phyloP scores from a whole-genome alignment of 1,140 invertebrate species.

The Formica exsecta region DNA sequence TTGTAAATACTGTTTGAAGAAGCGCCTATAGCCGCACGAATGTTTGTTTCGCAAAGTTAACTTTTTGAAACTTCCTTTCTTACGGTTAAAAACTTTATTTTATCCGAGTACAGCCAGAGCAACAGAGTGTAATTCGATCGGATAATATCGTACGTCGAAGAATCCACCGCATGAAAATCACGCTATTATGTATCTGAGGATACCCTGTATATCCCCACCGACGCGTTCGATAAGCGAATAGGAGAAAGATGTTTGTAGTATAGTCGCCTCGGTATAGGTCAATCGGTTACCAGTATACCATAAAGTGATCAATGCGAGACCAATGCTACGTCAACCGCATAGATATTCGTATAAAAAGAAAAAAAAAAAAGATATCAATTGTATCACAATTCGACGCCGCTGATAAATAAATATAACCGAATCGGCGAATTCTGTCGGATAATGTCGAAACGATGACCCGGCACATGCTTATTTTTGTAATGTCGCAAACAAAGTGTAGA shows the following conservation, averaged over 20 bases:
- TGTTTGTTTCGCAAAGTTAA: constrained; percentile 31
- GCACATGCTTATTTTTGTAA: constrained; percentile 17
- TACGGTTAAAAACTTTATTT: constrained; percentile 38
- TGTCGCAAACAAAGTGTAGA: constrained; percentile 36
- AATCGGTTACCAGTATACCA: constrained; percentile 56
- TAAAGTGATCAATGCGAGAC: constrained; percentile 26
- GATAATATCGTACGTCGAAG: neutral
- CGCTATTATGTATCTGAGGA: neutral
- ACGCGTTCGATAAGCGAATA: constrained; percentile 25
- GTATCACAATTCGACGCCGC: neutral
- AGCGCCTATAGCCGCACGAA: constrained; percentile 21
- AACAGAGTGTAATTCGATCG: constrained; percentile 11
- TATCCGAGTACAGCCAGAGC: neutral
- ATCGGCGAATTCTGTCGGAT: neutral
- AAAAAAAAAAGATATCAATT: neutral
- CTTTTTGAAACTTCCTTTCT: constrained; percentile 27
- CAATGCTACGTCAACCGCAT: neutral
- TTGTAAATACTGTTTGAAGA: neutral
- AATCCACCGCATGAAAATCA: neutral
- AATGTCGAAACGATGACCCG: constrained; percentile 19
- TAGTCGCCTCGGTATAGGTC: constrained; percentile 33
- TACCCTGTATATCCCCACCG: neutral
- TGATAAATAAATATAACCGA: constrained; percentile 5
- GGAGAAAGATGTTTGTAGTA: neutral
- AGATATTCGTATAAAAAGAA: neutral